Evolutionary conservation across 2,888 invertebrate species (phyloP), one percentile per base, ranked within the genome.

Genomic region (Drosophila trichaetosa): DNA sequence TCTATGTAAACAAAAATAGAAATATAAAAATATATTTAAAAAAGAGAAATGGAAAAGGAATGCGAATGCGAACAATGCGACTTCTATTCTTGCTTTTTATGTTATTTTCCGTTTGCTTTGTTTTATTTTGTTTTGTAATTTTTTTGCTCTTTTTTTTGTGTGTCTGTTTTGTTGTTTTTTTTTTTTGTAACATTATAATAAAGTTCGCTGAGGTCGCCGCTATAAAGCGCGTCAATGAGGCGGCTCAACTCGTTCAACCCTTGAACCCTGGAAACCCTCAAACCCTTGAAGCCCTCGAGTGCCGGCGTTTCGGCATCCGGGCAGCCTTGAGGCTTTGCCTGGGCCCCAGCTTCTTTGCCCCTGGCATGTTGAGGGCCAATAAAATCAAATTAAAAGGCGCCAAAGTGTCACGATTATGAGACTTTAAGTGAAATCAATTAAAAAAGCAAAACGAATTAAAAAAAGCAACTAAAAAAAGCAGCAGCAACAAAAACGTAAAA

Each of bases 301-400:
- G 42, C 42, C 42, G 11, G 11, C 42, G n/a, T 38, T 38, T 38
- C 1, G 38, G n/a, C 42, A 21, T 21, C 21, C 11, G 11, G 42
- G 21, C 21, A 13, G 21, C 21, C 42, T 10, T 10, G 4, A n/a
- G 51, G n/a, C 59, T 31, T 27, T 21, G 38, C 4, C 38, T 1
- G 18, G 56, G 29, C n/a, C n/a, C 16, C 40, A 27, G 59, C 65
- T 52, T 49, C 53, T 18, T 40, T 24, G 27, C 31, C 53, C 6
- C 67, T 69, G 82, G 72, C 87, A 82, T 82, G 82, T 73, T 72
- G 76, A 81, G 74, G 80, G 76, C 88, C 88, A 87, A 87, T 89
- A 83, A 87, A 87, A 88, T 87, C 90, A 90, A 87, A 90, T 87
- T 87, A 90, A 90, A 90, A 86, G 89, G 88, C 90, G 86, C 88